phyloP scores from a whole-genome alignment of 1,140 invertebrate genomes.

The Daktulosphaira vitifoliae region DNA sequence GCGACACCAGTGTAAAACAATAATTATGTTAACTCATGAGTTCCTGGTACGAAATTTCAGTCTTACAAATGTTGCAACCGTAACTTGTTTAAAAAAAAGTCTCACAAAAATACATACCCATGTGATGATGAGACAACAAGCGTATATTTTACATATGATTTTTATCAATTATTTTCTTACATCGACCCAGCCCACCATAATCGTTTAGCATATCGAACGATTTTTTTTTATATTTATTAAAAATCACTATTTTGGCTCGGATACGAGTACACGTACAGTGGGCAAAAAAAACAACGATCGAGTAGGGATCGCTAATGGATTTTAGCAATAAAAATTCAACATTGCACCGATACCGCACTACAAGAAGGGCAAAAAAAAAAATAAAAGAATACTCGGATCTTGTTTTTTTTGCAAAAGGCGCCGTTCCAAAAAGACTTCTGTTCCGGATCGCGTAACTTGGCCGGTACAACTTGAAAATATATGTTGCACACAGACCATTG shows the following conservation, averaged over 20 bases:
- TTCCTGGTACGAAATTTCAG: too few species aligned
- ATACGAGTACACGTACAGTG: background rate
- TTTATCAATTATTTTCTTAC: too few species aligned
- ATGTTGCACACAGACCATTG: too few species aligned
- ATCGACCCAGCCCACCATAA: slow-evolving; percentile 13
- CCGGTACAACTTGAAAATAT: too few species aligned
- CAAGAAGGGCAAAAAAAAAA: slow-evolving; percentile 20
- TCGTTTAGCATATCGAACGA: slow-evolving; percentile 30
- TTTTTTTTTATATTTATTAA: slow-evolving; percentile 8
- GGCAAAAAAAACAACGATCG: slow-evolving; percentile 25
- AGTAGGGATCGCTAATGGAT: slow-evolving; percentile 33
- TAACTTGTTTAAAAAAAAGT: too few species aligned
- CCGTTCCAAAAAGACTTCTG: slow-evolving; percentile 19
- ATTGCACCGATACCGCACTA: slow-evolving; percentile 20
- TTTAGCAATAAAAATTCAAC: slow-evolving; percentile 32
- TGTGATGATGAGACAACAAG: too few species aligned
- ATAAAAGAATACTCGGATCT: slow-evolving; percentile 17
- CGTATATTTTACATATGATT: too few species aligned
- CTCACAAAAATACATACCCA: too few species aligned
- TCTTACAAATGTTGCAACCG: too few species aligned
- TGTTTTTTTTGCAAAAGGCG: slow-evolving; percentile 20
- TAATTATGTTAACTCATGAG: too few species aligned
- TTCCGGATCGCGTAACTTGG: slow-evolving; percentile 17
- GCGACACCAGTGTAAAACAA: too few species aligned
- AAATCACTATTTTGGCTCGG: slow-evolving; percentile 6